Percentiles rank a stretch among this genome's conserved stretches.
phyloP scores from a whole-genome alignment of 2,888 invertebrate genomes.

The Choreutis nemorana region DNA sequence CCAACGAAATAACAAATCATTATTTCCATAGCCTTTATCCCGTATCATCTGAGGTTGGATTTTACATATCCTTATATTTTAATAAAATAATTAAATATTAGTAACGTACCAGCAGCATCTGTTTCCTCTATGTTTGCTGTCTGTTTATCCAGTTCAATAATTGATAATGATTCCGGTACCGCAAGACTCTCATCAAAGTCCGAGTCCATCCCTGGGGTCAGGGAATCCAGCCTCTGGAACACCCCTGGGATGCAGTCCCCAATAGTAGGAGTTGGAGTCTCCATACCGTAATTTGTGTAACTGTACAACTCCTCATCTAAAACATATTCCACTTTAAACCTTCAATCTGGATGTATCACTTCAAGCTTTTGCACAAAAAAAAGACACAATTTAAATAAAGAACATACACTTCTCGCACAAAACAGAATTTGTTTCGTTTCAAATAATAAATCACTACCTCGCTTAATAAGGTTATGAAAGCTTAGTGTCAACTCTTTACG shows the following conservation, averaged over 20 bases:
- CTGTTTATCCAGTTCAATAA: conserved; percentile 66
- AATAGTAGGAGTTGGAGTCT: conserved; percentile 32
- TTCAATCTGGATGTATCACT: background rate
- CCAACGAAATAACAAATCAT: no score
- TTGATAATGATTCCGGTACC: conserved; percentile 77
- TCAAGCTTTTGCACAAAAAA: background rate
- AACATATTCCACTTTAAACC: conserved; percentile 4
- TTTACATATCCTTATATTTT: no score
- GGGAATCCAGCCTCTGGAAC: conserved; percentile 58
- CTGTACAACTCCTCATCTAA: conserved; percentile 54
- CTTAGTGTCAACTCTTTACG: conserved; percentile 52
- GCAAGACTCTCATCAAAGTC: conserved; percentile 84
- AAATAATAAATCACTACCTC: conserved; percentile 41
- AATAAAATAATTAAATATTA: no score
- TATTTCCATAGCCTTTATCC: no score
- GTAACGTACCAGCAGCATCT: conserved; percentile 29
- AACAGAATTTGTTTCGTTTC: no score
- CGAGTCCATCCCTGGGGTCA: conserved; percentile 66
- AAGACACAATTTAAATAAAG: background rate
- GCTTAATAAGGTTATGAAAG: conserved; percentile 57
- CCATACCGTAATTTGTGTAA: conserved; percentile 58
- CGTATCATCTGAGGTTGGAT: no score
- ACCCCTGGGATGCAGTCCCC: conserved; percentile 57
- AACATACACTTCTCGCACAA: no score
- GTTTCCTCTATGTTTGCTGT: conserved; percentile 32